phyloP scores from a whole-genome alignment of 2,888 invertebrate genomes.

The Oscheius sp. region DNA sequence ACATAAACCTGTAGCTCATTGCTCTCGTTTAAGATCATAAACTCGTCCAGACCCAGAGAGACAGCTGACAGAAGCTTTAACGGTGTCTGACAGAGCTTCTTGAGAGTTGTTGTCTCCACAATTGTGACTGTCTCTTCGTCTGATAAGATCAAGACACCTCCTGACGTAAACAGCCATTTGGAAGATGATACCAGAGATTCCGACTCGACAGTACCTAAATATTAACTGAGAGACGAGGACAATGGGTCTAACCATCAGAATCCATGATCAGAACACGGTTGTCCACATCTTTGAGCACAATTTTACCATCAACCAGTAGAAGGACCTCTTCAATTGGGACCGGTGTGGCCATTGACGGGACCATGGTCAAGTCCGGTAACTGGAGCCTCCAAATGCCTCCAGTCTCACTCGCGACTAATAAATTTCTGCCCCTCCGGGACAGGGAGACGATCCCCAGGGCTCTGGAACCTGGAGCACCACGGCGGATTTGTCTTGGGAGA shows the following conservation, averaged over 20 bases:
- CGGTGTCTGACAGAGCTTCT: not conserved
- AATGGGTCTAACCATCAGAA: conserved; percentile 4
- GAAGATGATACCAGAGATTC: conserved; percentile 1
- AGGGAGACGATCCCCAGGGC: conserved; percentile 26
- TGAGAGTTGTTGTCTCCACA: not conserved
- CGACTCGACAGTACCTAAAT: conserved; percentile 12
- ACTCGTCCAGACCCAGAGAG: not conserved
- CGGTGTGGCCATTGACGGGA: conserved; percentile 20
- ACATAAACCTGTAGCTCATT: conserved; percentile 23
- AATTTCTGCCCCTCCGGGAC: not conserved
- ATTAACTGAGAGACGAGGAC: not conserved
- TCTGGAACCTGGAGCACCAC: conserved; percentile 12
- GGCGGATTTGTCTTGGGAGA: conserved; percentile 25
- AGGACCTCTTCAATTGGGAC: conserved; percentile 13
- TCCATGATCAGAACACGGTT: conserved; percentile 9
- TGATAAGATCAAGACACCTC: conserved; percentile 3
- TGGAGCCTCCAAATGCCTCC: conserved; percentile 21
- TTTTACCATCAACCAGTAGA: conserved; percentile 10
- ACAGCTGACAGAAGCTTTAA: conserved; percentile 8
- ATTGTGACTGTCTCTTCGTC: conserved; percentile 17
- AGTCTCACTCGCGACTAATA: conserved; percentile 26
- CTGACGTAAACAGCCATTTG: conserved; percentile 8
- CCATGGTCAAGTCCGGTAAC: conserved; percentile 10
- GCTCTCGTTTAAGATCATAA: conserved; percentile 23
- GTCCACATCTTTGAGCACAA: conserved; percentile 17